These are phyloP conservation scores for Lacanobia wlatinum DNA, from an alignment of 2,888 invertebrate species.

Conservation along the genomic window DNA sequence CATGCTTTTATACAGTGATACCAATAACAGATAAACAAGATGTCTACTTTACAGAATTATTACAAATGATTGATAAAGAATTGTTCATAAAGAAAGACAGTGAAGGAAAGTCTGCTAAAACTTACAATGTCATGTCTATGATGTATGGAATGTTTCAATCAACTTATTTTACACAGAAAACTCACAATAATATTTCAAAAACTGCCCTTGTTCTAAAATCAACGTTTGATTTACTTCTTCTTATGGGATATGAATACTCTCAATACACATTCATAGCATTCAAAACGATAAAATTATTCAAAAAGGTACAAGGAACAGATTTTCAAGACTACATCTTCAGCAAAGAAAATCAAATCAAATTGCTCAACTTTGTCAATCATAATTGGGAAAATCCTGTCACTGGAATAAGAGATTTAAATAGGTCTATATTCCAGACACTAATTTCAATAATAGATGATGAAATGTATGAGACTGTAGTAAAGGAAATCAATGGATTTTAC, in stretches of 20 bases:
- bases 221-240: slow-evolving; percentile 76
- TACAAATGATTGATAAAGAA: slow-evolving; percentile 70
- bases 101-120: slow-evolving; percentile 59
- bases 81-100: slow-evolving; percentile 58
- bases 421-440: slow-evolving; percentile 85
- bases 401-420: slow-evolving; percentile 90
- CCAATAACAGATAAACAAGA: slow-evolving; percentile 71
- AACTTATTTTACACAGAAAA: slow-evolving; percentile 73
- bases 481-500: slow-evolving; percentile 86
- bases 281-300: slow-evolving; percentile 86
- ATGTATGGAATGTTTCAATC: slow-evolving; percentile 88
- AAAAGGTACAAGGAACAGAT: slow-evolving; percentile 80
- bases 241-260: slow-evolving; percentile 88
- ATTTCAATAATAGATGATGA: slow-evolving; percentile 72
- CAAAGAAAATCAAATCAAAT: slow-evolving; percentile 76
- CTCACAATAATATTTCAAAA: slow-evolving; percentile 49
- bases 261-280: slow-evolving; percentile 88
- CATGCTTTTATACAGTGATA: slow-evolving; percentile 82
- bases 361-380: slow-evolving; percentile 89
- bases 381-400: slow-evolving; percentile 92
- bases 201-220: slow-evolving; percentile 69
- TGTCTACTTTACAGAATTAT: slow-evolving; percentile 72
- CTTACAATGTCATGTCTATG: slow-evolving; percentile 75
- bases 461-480: slow-evolving; percentile 72
- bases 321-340: slow-evolving; percentile 75